Conservation (phyloP, 1,140 invertebrate species). For the Cepaea nemoralis region DNA sequence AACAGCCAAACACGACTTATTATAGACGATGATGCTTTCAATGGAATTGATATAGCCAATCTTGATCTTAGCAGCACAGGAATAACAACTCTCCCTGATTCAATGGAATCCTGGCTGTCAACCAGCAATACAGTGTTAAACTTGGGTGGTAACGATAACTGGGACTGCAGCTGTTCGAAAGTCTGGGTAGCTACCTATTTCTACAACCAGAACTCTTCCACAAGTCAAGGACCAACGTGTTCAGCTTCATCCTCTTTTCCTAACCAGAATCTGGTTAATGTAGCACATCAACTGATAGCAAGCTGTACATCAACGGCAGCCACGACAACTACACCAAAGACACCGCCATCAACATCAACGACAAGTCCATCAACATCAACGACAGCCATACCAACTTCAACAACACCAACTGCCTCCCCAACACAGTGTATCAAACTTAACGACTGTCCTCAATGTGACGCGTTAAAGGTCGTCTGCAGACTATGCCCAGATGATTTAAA, state of each 20-base stretch:
- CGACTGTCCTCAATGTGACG: conserved; percentile 13
- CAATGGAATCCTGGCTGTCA: conserved; percentile 42
- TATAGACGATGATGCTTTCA: too few relatives aligned
- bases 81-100: conserved; percentile 49
- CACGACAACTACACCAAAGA: conserved; percentile 29
- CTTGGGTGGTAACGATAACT: conserved; percentile 32
- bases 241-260: neutral
- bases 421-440: conserved; percentile 26
- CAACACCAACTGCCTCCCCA: neutral
- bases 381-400: conserved; percentile 8
- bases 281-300: conserved; percentile 8
- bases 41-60: too few relatives aligned
- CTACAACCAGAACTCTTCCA: neutral
- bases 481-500: conserved; percentile 26
- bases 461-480: conserved; percentile 35
- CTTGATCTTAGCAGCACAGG: neutral
- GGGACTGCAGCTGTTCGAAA: conserved; percentile 55
- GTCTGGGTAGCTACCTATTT: conserved; percentile 54
- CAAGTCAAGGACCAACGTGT: conserved; percentile 17
- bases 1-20: too few relatives aligned
- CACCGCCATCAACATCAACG: neutral
- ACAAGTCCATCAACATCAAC: neutral
- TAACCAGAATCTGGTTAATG: neutral
- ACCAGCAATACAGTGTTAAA: conserved; percentile 36
- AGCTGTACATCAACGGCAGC: conserved; percentile 21